A percentile compares a stretch with the other conserved stretches of the same genome.
phyloP scores from a whole-genome alignment of 2,888 invertebrate genomes.

The Dicranocentrus wangi region DNA sequence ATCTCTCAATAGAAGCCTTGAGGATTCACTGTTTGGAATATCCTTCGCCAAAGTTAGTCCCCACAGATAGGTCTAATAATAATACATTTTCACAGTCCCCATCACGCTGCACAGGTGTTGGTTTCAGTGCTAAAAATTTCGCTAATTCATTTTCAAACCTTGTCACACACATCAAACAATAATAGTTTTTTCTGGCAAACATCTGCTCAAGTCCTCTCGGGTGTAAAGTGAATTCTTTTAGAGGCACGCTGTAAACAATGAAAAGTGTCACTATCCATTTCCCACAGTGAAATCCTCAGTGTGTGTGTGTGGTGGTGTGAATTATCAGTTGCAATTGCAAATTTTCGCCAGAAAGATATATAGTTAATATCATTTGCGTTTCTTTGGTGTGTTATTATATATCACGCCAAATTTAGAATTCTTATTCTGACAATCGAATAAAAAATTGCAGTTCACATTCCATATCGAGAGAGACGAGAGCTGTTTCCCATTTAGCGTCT shows the following conservation, averaged over 20 bases:
- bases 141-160: constrained; percentile 6
- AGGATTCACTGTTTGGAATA: too few species aligned
- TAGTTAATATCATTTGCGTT: too few species aligned
- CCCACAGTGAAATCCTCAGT: constrained; percentile 8
- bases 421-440: constrained; percentile 7
- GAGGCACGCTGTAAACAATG: not conserved
- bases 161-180: not conserved
- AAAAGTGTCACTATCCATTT: constrained; percentile 19
- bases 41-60: too few species aligned
- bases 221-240: not conserved
- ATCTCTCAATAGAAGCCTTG: not conserved
- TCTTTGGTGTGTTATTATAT: not conserved
- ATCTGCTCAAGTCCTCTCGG: not conserved
- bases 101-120: not conserved
- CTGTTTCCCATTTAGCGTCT: not conserved
- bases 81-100: not conserved
- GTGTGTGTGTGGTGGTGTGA: too few species aligned
- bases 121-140: constrained; percentile 10
- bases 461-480: not conserved
- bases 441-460: constrained; percentile 14
- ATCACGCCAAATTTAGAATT: constrained; percentile 17
- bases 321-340: too few species aligned
- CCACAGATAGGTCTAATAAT: too few species aligned
- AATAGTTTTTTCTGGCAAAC: not conserved
- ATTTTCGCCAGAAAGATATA: too few species aligned